A percentile compares a stretch with the other conserved stretches of the same genome.
phyloP scores from a whole-genome alignment of 2,888 invertebrate species.

The Lithodes maja region DNA sequence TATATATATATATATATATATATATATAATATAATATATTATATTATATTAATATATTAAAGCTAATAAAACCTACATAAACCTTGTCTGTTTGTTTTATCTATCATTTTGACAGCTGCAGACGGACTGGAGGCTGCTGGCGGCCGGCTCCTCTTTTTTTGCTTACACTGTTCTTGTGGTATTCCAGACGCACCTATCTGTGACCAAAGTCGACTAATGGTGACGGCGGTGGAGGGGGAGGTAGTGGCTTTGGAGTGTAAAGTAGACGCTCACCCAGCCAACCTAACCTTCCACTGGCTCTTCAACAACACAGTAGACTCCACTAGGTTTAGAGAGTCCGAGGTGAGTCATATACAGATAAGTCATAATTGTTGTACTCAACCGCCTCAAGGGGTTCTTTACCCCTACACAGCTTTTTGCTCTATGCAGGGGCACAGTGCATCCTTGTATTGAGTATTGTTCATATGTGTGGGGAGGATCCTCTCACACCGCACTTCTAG shows the following conservation, averaged over 20 bases:
- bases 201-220: constrained; percentile 40
- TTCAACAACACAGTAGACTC: constrained; percentile 64
- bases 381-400: too few species aligned
- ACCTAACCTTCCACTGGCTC: constrained; percentile 59
- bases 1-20: too few species aligned
- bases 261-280: constrained; percentile 61
- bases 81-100: too few species aligned
- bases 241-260: constrained; percentile 43
- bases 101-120: too few species aligned
- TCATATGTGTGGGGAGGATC: not conserved
- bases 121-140: too few species aligned
- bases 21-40: too few species aligned
- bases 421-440: too few species aligned
- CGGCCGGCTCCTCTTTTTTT: too few species aligned
- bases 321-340: constrained; percentile 47
- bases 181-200: constrained; percentile 52
- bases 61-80: too few species aligned
- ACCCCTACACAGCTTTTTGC: too few species aligned
- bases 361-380: not conserved
- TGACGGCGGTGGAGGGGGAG: constrained; percentile 60
- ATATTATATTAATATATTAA: too few species aligned
- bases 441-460: not conserved
- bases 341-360: constrained; percentile 36
- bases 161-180: not conserved
- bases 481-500: too few species aligned